Evolutionary conservation across 2,113 vertebrate species (phyloP), one percentile per base, ranked within the genome.

Genomic region (Myotis yumanensis): DNA sequence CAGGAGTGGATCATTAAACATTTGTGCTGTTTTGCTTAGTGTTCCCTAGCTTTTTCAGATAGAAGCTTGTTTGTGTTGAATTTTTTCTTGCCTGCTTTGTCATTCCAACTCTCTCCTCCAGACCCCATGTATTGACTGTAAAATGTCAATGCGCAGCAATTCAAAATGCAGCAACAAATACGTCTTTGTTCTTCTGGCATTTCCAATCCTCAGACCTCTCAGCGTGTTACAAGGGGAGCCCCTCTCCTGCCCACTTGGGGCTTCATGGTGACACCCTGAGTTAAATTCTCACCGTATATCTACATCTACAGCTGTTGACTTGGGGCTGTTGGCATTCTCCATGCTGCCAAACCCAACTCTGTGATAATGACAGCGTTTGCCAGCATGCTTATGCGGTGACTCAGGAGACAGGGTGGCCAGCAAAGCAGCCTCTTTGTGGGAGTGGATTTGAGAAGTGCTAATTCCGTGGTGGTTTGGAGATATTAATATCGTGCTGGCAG

Each of bases 371-470:
- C 89, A 96, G 87, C 62, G 10, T 95, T 95, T 97, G 95, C 97
- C 94, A 97, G 95, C 93, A 87, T 30, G 6, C 93, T 86, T 90
- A 0, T 80, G 89, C 25, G 0, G 95, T 97, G 97, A 97, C 96
- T 97, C 97, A 97, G 96, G 97, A 96, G 96, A 86, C 84, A 37
- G 75, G 94, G 93, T 96, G 96, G 96, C 96, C 96, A 96, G 96
- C 96, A 90, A 28, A 96, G 95, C 96, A 97, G 96, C 96, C 96
- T 97, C 94, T 97, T 97, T 97, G 97, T 97, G 95, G 96, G 97
- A 93, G 96, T 97, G 90, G 95, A 97, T 96, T 95, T 95, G 95
- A 97, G 96, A 97, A 96, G 96, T 97, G 96, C 96, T 97, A 97
- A 97, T 97, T 97, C 96, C 17, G 72, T 94, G 91, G 96, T 6